Evolutionary conservation across 2,797 vertebrate genomes (phyloP).

Genomic region (Ptychadena robeensis): DNA sequence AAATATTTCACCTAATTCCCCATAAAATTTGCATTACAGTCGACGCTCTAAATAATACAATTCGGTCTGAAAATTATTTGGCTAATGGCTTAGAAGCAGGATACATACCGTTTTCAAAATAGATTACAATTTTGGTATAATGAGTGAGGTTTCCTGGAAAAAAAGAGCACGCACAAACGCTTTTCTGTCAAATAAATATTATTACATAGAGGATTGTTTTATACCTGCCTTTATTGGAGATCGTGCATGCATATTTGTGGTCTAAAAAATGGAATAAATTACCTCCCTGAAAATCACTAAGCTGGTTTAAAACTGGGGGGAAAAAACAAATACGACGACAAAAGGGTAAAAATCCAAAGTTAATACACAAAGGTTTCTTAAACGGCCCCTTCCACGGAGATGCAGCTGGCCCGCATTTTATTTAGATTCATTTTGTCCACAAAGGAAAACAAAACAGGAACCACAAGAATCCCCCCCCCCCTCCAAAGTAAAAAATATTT

Average conservation of each 20-base stretch:
- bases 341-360: not conserved
- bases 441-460: too few relatives aligned
- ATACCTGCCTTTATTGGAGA: not conserved
- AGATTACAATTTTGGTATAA: constrained; percentile 45
- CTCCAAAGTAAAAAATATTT: too few relatives aligned
- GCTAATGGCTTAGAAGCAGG: constrained; percentile 52
- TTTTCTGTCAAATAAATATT: constrained; percentile 22
- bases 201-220: constrained; percentile 33
- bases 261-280: constrained; percentile 12
- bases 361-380: not conserved
- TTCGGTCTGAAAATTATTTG: constrained; percentile 11
- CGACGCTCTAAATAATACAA: constrained; percentile 46
- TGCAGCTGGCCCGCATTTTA: too few relatives aligned
- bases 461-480: too few relatives aligned
- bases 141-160: constrained; percentile 10
- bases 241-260: not conserved
- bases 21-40: constrained; percentile 59
- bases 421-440: not conserved
- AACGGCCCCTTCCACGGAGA: not conserved
- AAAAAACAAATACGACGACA: not conserved
- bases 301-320: not conserved
- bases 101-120: constrained; percentile 43
- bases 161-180: constrained; percentile 26
- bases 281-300: not conserved
- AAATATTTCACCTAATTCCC: constrained; percentile 53